Conservation (phyloP, 1,140 invertebrate species). For the Conus betulinus region DNA sequence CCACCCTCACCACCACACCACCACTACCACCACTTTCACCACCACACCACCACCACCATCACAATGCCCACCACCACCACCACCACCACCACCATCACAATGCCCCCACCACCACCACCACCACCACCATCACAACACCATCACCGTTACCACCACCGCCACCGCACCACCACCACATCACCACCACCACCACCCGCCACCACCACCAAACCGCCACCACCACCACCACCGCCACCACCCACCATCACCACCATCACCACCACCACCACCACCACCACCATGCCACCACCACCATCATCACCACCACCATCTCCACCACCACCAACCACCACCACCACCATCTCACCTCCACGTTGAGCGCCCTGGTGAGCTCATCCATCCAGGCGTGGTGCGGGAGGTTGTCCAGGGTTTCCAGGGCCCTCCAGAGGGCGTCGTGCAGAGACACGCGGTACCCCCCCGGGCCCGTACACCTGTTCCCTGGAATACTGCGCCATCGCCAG, state of each 20-base stretch:
- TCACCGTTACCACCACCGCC: no score
- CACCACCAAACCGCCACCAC: background rate
- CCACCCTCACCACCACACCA: background rate
- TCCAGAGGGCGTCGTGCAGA: background rate
- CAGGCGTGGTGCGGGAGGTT: background rate
- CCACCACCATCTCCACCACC: background rate
- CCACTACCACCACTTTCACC: no score
- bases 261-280: background rate
- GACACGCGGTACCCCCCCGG: conserved; percentile 3
- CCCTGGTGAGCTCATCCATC: background rate
- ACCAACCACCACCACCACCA: background rate
- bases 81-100: no score
- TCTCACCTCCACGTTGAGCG: conserved; percentile 2
- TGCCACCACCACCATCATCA: background rate
- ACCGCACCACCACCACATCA: no score
- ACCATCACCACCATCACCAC: background rate
- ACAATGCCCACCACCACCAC: no score
- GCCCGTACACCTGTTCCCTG: background rate
- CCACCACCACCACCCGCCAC: background rate
- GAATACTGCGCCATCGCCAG: conserved; percentile 3
- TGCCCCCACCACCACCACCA: no score
- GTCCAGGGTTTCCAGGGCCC: background rate
- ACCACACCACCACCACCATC: no score
- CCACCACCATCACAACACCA: no score
- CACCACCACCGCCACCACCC: background rate